Base-by-base conservation (phyloP, 2,797 vertebrate species). In the Oreochromis grahami region DNA sequence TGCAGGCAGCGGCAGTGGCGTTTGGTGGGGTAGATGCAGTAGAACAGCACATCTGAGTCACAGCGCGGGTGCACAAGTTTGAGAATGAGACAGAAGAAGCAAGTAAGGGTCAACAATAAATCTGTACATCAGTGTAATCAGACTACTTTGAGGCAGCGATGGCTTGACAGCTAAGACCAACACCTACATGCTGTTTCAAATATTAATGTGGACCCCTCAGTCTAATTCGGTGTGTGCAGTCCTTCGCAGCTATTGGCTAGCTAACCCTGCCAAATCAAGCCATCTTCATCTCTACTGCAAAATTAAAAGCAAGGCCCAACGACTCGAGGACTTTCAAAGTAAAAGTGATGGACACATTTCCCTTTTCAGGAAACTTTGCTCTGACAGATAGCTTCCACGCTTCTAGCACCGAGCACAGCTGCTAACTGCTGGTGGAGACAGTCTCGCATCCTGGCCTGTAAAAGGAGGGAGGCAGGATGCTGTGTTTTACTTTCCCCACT, bases 1-100 rank as follows among this genome's bases (percentile, higher is more conserved):
- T 97, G 85, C 51, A 96, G 87, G 90, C 98, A 99, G 89, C 84
- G 96, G 84, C 88, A 88, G 89, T 99, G 98, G 13, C 96, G 93
- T 77, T 92, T 96, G 41, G 97, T 98, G 60, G 98, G 98, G 41
- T 93, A 94, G 76, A 97, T 94, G 87, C 97, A 98, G 94, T 98
- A 98, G 95, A 98, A 99, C 34, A 99, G 93, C 89, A 99, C 50
- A 4, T 98, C 98, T 99, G 17, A 4, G 12, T 63, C 3, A 36
- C 21, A 45, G 45, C 2, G 41, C 5, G 9, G 5, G 7, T 34
- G 3, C 45, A 56, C 19, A 43, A 3, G 53, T 32, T 55, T 51
- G 56, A 8, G 32, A 63, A 45, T n/a, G 48, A 34, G 65, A 17
- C 65, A 45, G 41, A 45, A 26, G 41, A 70, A 68, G 63, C 5